Percentiles rank a stretch among this genome's conserved stretches.
Conservation (phyloP, 2,888 invertebrate genomes). For the Phaonia tiefii region DNA sequence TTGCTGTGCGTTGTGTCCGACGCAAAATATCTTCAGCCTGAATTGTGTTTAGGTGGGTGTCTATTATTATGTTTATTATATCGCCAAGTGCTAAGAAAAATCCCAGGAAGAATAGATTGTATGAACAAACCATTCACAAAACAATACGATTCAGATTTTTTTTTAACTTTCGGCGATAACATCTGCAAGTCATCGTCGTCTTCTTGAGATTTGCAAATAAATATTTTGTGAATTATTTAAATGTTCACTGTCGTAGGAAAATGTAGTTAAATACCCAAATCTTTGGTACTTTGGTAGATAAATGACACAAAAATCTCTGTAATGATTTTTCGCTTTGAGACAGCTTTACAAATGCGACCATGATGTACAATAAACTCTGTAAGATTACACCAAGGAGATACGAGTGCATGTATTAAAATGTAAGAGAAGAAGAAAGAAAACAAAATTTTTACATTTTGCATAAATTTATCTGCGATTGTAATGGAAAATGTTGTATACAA, state of each 20-base stretch:
- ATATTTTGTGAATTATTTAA: constrained; percentile 33
- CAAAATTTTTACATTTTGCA: too few species aligned
- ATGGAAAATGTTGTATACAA: too few species aligned
- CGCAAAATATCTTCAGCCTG: constrained; percentile 31
- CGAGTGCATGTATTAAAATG: too few species aligned
- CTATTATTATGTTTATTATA: constrained; percentile 47
- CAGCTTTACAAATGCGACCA: background rate
- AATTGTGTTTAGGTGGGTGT: constrained; percentile 39
- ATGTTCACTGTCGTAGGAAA: constrained; percentile 20
- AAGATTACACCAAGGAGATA: too few species aligned
- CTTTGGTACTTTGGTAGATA: constrained; percentile 17
- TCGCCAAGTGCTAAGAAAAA: constrained; percentile 1
- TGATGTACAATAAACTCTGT: background rate
- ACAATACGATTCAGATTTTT: constrained; percentile 34
- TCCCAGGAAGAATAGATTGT: too few species aligned
- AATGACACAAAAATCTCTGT: background rate
- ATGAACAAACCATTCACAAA: constrained; percentile 9
- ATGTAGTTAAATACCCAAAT: constrained; percentile 13
- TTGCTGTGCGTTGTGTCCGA: background rate
- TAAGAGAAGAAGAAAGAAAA: too few species aligned
- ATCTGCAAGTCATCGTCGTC: background rate
- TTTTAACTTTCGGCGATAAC: background rate
- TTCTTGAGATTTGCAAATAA: constrained; percentile 20
- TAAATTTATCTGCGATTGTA: too few species aligned
- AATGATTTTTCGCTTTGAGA: background rate